A percentile compares a stretch with the other conserved stretches of the same genome.
These are phyloP conservation scores for Latrodectus elegans DNA, from an alignment of 2,888 invertebrate species.

Conservation along the genomic window DNA sequence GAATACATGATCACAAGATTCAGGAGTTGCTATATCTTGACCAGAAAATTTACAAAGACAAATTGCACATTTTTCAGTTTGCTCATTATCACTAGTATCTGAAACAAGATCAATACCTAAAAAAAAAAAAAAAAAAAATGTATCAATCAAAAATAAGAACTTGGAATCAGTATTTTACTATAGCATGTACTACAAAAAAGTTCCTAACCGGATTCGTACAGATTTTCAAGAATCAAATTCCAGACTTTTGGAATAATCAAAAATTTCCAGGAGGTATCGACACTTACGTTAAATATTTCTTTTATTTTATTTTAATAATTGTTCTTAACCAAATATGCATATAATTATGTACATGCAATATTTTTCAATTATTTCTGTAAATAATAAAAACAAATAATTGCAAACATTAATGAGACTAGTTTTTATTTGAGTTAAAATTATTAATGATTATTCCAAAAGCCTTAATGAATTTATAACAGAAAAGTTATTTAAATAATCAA, in stretches of 20 bases:
- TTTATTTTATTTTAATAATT: too few species aligned
- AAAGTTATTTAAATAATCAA: background rate
- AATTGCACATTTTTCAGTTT: constrained; percentile 91
- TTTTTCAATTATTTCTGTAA: too few species aligned
- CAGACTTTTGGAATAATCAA: too few species aligned
- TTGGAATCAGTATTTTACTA: background rate
- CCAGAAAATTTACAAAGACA: constrained; percentile 84
- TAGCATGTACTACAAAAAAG: background rate
- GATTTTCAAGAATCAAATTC: too few species aligned
- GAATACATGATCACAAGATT: constrained; percentile 90
- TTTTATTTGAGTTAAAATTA: too few species aligned
- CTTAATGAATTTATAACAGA: background rate
- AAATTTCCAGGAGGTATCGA: too few species aligned
- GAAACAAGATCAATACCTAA: constrained; percentile 32
- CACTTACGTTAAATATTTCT: too few species aligned
- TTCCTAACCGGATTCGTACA: too few species aligned
- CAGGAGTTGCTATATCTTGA: constrained; percentile 90
- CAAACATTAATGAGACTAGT: background rate
- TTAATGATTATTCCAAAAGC: too few species aligned
- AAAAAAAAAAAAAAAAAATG: background rate
- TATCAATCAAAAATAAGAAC: background rate
- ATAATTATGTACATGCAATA: too few species aligned
- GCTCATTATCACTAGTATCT: constrained; percentile 77
- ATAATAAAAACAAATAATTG: background rate
- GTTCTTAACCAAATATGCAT: too few species aligned